Evolutionary conservation across 2,888 invertebrate genomes (phyloP).

Genomic region (Cosmopolites sordidus): DNA sequence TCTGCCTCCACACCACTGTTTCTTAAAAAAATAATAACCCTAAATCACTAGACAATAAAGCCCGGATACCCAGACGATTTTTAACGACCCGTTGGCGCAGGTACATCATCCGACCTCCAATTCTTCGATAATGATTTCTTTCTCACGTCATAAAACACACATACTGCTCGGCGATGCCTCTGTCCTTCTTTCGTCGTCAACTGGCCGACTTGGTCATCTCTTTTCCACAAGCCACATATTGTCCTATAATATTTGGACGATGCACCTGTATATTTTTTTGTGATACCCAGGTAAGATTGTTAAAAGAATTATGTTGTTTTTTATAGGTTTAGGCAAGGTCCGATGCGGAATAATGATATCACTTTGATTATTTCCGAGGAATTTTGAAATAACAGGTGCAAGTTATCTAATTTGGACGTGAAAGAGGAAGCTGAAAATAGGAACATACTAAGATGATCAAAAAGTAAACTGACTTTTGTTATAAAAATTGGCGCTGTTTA

Average conservation of each 20-base stretch:
- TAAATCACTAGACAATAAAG: slow-evolving; percentile 32
- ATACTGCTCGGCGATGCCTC: slow-evolving; percentile 3
- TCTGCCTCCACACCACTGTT: slow-evolving; percentile 3
- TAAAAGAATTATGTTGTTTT: slow-evolving; percentile 13
- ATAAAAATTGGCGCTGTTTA: too few species aligned
- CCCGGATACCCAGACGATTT: slow-evolving; percentile 44
- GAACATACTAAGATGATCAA: too few species aligned
- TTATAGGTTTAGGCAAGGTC: not conserved
- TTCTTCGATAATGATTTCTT: slow-evolving; percentile 42
- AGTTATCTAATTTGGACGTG: not conserved
- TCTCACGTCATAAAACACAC: slow-evolving; percentile 42
- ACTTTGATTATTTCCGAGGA: not conserved
- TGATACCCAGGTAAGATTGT: slow-evolving; percentile 22
- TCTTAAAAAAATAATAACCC: slow-evolving; percentile 33
- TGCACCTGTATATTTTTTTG: slow-evolving; percentile 23
- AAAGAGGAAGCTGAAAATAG: not conserved
- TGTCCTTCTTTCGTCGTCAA: not conserved
- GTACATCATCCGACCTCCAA: slow-evolving; percentile 38
- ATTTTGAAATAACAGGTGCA: not conserved
- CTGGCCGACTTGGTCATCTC: not conserved
- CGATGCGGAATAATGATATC: slow-evolving; percentile 1
- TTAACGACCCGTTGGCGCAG: slow-evolving; percentile 40
- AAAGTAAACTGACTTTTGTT: too few species aligned
- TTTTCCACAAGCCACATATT: slow-evolving; percentile 17
- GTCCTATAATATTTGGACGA: slow-evolving; percentile 20